A percentile compares a stretch with the other conserved stretches of the same genome.
These are phyloP conservation scores for Malurus splendens DNA, from an alignment of 2,797 vertebrate species.

Conservation along the genomic window DNA sequence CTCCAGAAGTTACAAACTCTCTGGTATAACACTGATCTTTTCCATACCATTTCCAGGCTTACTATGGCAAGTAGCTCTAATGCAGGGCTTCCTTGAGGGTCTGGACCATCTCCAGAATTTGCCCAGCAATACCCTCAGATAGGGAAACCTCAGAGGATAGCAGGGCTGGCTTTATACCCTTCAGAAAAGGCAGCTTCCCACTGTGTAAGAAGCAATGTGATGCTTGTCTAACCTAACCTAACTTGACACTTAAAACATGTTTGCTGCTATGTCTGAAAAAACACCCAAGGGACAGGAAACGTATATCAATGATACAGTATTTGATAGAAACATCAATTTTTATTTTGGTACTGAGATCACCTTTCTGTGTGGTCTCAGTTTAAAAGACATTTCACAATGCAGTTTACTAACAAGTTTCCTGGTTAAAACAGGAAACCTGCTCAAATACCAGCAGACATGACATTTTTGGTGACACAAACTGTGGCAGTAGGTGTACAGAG, in stretches of 20 bases:
- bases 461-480: background rate
- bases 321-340: background rate
- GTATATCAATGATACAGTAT: fast-evolving
- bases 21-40: background rate
- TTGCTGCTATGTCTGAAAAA: background rate
- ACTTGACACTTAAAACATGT: background rate
- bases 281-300: background rate
- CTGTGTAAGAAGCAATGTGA: background rate
- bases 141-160: background rate
- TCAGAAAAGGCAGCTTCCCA: background rate
- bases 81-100: background rate
- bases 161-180: background rate
- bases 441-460: background rate
- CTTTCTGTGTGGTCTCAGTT: background rate
- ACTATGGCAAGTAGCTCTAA: background rate
- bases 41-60: background rate
- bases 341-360: background rate
- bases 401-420: background rate
- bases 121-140: background rate
- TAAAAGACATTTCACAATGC: background rate
- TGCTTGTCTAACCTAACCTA: background rate
- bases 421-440: background rate
- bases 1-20: background rate
- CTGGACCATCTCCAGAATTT: background rate
- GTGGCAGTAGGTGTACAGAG: background rate